Conservation (phyloP, 2,888 invertebrate genomes). For the Taenaris catops region DNA sequence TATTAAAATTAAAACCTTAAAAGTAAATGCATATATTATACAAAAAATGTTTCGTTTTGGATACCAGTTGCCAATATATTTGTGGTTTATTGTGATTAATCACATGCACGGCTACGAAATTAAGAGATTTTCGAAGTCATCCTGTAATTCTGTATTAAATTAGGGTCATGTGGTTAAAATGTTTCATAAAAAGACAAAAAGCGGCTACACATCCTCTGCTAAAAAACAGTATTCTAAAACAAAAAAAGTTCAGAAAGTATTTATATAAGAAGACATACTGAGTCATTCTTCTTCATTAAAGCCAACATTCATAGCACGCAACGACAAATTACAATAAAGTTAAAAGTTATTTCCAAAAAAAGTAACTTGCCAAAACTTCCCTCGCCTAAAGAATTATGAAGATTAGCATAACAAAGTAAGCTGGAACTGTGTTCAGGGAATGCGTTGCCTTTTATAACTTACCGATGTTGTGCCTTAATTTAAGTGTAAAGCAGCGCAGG, state of each 20-base stretch:
- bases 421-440: slow-evolving; percentile 64
- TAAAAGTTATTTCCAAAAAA: slow-evolving; percentile 74
- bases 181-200: too few relatives aligned
- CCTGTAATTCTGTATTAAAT: too few relatives aligned
- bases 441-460: slow-evolving; percentile 57
- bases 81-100: too few relatives aligned
- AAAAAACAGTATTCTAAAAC: too few relatives aligned
- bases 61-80: too few relatives aligned
- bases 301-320: slow-evolving; percentile 41
- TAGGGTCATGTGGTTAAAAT: too few relatives aligned
- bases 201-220: too few relatives aligned
- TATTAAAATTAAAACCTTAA: too few relatives aligned
- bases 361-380: slow-evolving; percentile 60
- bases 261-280: slow-evolving; percentile 1
- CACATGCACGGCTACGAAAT: too few relatives aligned
- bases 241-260: not conserved
- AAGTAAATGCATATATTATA: too few relatives aligned
- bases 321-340: slow-evolving; percentile 69
- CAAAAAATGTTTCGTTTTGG: too few relatives aligned
- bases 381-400: slow-evolving; percentile 73
- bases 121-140: too few relatives aligned
- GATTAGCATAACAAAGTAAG: slow-evolving; percentile 78
- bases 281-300: slow-evolving; percentile 20
- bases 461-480: slow-evolving; percentile 41
- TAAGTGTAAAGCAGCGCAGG: slow-evolving; percentile 26